Percentiles rank a stretch among this genome's conserved stretches.
phyloP scores from a whole-genome alignment of 2,888 invertebrate genomes.

The Amphimallon solstitiale region DNA sequence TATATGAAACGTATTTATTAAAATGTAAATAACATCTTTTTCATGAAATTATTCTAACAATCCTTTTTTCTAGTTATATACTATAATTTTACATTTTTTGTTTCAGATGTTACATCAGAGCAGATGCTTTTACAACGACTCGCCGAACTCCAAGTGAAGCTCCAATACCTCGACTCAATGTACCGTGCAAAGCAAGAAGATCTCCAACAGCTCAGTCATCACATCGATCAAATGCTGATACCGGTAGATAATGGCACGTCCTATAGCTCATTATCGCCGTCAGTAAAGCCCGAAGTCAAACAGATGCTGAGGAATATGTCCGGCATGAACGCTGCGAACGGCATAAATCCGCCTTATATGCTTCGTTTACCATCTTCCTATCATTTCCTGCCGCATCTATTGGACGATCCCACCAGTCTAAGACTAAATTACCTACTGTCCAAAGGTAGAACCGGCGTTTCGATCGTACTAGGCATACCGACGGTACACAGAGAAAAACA shows the following conservation, averaged over 20 bases:
- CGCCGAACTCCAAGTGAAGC: slow-evolving; percentile 79
- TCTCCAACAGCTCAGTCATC: slow-evolving; percentile 74
- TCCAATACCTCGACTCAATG: slow-evolving; percentile 82
- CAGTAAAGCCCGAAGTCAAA: slow-evolving; percentile 57
- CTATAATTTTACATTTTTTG: slow-evolving; percentile 37
- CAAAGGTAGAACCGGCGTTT: slow-evolving; percentile 77
- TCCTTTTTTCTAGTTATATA: neutral
- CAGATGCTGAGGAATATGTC: slow-evolving; percentile 63
- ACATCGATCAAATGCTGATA: slow-evolving; percentile 66
- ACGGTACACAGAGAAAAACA: slow-evolving; percentile 91
- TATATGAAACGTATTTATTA: no score
- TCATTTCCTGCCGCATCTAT: slow-evolving; percentile 87
- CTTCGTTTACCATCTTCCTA: slow-evolving; percentile 82
- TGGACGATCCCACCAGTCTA: slow-evolving; percentile 80
- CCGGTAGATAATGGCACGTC: slow-evolving; percentile 49
- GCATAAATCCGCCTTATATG: slow-evolving; percentile 60
- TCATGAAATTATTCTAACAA: no score
- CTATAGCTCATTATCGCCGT: slow-evolving; percentile 56
- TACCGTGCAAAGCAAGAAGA: slow-evolving; percentile 82
- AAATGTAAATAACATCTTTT: neutral
- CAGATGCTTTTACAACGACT: slow-evolving; percentile 74
- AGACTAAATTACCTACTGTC: slow-evolving; percentile 82
- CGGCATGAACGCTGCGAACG: slow-evolving; percentile 64
- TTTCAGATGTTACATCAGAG: slow-evolving; percentile 73
- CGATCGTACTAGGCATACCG: slow-evolving; percentile 88